Base-by-base conservation (phyloP, 2,888 invertebrate genomes). In the Sarcophaga rosellei region DNA sequence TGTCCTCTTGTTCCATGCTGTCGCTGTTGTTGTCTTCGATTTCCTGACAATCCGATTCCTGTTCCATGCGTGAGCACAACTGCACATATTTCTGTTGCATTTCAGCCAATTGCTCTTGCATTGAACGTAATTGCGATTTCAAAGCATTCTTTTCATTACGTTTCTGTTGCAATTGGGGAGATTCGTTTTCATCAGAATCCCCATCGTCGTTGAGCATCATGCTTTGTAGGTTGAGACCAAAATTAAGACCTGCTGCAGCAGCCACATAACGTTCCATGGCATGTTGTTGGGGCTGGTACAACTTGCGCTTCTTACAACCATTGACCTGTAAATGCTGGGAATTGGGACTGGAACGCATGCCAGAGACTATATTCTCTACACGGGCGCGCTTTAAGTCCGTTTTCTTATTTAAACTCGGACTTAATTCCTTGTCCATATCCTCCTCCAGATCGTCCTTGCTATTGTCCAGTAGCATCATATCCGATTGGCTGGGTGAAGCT, bases 211-310 rank as follows among this genome's bases (percentile, higher is more conserved):
- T 95, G 73, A 95, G 93, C 93, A 95, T 95, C 85, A 94, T 93
- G 89, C 94, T 94, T 89, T 94, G 94, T 88, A 95, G 92, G 82
- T 94, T 94, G 25, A 95, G 93, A 77, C 95, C 95, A 76, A 95
- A 94, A 83, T 94, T 94, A 77, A 95, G 93, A 68, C 94, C 94
- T 3, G 94, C 94, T 2, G 93, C 93, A 1, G 93, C 93, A 88
- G 93, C 95, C 92, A 94, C 95, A 90, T 94, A 94, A n/a, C 95
- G 94, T 89, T 95, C 95, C 89, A 95, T 95, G 45, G 95, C 95
- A 93, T 98, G 98, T 91, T 98, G 98, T 93, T 98, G 98, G 15
- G 99, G 99, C 91, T 98, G 98, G 92, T 98, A 98, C 47, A 98
- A 95, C 93, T 99, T 99, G 70, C 99, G 95, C 93, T 99, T 99